Evolutionary conservation across 2,888 invertebrate genomes (phyloP).

Genomic region (Amiota minor): DNA sequence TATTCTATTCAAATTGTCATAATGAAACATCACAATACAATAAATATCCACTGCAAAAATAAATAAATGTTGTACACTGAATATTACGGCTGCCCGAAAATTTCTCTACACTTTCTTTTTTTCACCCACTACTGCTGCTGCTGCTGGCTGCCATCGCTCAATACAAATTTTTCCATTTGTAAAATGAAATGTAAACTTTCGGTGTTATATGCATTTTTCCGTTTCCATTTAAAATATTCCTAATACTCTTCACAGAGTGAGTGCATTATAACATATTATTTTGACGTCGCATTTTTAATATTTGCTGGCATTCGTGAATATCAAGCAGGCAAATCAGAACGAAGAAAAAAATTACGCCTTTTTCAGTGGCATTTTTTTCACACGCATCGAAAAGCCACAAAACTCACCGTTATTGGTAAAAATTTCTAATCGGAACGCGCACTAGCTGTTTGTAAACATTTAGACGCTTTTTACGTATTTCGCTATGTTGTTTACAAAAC

Average conservation of each 20-base stretch:
- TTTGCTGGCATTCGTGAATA: constrained; percentile 1
- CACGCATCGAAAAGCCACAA: constrained; percentile 57
- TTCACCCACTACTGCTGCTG: constrained; percentile 8
- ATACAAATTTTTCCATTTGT: constrained; percentile 53
- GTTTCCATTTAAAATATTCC: neutral
- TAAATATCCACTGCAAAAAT: constrained; percentile 25
- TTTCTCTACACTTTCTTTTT: constrained; percentile 72
- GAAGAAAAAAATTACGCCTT: constrained; percentile 39
- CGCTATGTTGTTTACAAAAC: constrained; percentile 43
- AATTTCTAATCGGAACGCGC: constrained; percentile 45
- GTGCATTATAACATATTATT: no score
- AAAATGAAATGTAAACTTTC: neutral
- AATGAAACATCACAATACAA: neutral
- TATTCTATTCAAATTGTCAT: neutral
- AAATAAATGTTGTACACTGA: constrained; percentile 56
- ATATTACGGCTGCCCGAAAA: constrained; percentile 52
- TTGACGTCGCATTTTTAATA: neutral
- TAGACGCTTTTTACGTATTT: constrained; percentile 57
- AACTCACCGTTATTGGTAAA: constrained; percentile 64
- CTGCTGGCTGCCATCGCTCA: constrained; percentile 46
- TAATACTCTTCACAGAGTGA: no score
- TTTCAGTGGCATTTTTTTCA: constrained; percentile 50
- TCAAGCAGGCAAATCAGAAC: constrained; percentile 19
- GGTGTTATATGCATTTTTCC: neutral
- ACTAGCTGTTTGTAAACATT: constrained; percentile 64